These are phyloP conservation scores for Labrus mixtus DNA, from an alignment of 2,113 vertebrate genomes.

Conservation along the genomic window DNA sequence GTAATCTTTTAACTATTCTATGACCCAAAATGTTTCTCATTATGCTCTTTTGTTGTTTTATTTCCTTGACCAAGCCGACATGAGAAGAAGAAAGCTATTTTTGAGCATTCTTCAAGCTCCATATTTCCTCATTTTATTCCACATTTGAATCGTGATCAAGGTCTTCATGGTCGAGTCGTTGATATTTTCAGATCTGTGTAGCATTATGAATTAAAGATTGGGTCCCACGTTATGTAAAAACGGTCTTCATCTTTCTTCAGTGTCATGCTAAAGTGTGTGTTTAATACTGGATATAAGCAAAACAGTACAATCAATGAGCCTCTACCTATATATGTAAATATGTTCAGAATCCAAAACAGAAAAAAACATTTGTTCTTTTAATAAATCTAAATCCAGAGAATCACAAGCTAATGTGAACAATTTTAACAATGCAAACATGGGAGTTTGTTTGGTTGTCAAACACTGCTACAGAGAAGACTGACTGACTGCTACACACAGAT, in stretches of 20 bases:
- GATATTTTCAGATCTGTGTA: neutral
- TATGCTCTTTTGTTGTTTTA: neutral
- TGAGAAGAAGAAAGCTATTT: neutral
- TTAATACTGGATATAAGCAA: neutral
- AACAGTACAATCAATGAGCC: neutral
- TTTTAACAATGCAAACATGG: no score
- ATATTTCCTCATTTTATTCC: neutral
- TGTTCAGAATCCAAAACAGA: no score
- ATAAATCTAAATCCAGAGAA: no score
- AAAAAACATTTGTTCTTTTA: no score
- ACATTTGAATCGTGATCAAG: neutral
- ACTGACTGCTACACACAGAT: neutral
- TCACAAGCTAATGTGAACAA: no score
- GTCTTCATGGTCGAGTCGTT: neutral
- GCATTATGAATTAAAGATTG: neutral
- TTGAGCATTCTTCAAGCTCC: neutral
- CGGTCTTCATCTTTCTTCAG: neutral
- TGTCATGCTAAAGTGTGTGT: neutral
- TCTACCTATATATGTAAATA: no score
- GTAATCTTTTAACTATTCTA: constrained; percentile 74
- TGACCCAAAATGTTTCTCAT: constrained; percentile 12
- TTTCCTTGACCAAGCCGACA: neutral
- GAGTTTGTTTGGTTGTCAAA: no score
- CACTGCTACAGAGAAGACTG: no score
- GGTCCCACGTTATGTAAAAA: no score